A percentile compares a stretch with the other conserved stretches of the same genome.
These are phyloP conservation scores for Oscheius sp. DNA, from an alignment of 2,888 invertebrate species.

Conservation along the genomic window DNA sequence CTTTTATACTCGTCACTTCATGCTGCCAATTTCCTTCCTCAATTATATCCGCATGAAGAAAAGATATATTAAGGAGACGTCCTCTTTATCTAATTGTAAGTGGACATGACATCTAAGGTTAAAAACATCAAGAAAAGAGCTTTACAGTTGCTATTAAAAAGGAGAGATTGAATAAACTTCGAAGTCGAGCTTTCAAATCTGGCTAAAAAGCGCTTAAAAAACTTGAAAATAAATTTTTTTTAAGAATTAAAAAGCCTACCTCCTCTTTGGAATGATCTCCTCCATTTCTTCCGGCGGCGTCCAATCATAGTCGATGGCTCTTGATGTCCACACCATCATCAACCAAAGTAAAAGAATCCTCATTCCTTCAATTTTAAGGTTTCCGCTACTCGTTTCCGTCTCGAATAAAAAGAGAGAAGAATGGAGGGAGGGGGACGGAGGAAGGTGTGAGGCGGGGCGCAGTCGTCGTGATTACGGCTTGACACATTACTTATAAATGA, in stretches of 20 bases:
- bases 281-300: conserved; percentile 13
- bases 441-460: background rate
- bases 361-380: background rate
- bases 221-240: background rate
- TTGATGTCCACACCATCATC: background rate
- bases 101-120: conserved; percentile 4
- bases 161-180: background rate
- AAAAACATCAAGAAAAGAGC: background rate
- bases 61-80: too few relatives aligned
- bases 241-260: background rate
- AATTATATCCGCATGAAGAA: too few relatives aligned
- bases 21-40: too few relatives aligned
- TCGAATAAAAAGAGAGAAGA: conserved; percentile 1
- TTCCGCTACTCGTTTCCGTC: background rate
- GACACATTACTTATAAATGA: conserved; percentile 21
- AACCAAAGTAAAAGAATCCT: background rate
- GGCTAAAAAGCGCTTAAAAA: too few relatives aligned
- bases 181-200: too few relatives aligned
- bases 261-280: background rate
- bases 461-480: conserved; percentile 13
- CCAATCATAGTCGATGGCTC: conserved; percentile 19
- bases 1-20: too few relatives aligned
- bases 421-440: background rate
- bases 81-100: background rate
- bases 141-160: background rate